phyloP scores from a whole-genome alignment of 1,140 invertebrate genomes.

The Atopsyche davidsoni region DNA sequence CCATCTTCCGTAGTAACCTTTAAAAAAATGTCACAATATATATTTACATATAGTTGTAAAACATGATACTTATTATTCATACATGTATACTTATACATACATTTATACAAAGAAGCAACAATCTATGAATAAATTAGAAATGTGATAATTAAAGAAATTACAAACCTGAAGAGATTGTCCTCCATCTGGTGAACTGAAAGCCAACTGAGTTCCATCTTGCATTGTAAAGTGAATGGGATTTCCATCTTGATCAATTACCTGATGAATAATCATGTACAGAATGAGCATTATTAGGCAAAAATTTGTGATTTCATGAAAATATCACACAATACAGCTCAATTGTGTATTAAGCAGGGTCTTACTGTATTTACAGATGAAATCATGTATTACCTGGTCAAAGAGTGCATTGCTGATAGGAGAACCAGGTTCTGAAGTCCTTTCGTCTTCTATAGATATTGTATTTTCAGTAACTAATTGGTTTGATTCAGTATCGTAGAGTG shows the following conservation, averaged over 20 bases:
- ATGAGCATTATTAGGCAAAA: no score
- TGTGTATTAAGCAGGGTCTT: no score
- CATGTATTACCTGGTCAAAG: slow-evolving; percentile 18
- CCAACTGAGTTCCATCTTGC: slow-evolving; percentile 56
- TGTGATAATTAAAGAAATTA: slow-evolving; percentile 4
- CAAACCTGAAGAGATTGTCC: slow-evolving; percentile 48
- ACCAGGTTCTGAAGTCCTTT: slow-evolving; percentile 4
- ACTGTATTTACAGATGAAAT: no score
- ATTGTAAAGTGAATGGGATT: slow-evolving; percentile 63
- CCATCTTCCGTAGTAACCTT: slow-evolving; percentile 48
- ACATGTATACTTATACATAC: not conserved
- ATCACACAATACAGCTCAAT: no score
- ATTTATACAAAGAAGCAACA: slow-evolving; percentile 33
- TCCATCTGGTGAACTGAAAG: slow-evolving; percentile 43
- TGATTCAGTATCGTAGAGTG: slow-evolving; percentile 9
- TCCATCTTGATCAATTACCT: slow-evolving; percentile 61
- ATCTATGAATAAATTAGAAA: slow-evolving; percentile 1
- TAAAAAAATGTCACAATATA: slow-evolving; percentile 28
- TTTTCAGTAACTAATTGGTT: slow-evolving; percentile 1
- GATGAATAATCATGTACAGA: no score
- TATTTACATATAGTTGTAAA: slow-evolving; percentile 42
- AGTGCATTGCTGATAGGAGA: slow-evolving; percentile 4
- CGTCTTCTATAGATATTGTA: slow-evolving; percentile 2
- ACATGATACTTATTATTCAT: slow-evolving; percentile 39
- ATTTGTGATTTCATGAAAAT: no score